Evolutionary conservation across 2,797 vertebrate species (phyloP), one percentile per base, ranked within the genome.

Genomic region (Selene dorsalis): DNA sequence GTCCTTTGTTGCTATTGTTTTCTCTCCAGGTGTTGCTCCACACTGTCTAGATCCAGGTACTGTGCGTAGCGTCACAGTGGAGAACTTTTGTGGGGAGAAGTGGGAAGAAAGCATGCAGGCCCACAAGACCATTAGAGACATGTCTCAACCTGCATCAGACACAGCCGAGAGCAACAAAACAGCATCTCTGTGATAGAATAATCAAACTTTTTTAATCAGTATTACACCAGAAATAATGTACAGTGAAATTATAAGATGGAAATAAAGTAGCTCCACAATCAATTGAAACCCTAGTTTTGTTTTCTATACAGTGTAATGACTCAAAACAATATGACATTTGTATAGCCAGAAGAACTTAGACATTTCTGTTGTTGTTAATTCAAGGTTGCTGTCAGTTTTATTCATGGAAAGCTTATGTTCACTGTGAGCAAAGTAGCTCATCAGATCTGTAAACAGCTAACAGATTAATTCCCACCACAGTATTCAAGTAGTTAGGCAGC

Each of bases 31-130:
- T 62, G 94, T 99, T 2, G 96, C 96, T 32, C 96, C 96, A 0
- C 97, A 99, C 73, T 99, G 97, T 81, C 92, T 99, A 91, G 97
- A 99, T 53, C 95, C 96, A 52, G 98, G 96, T 47, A 97, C 96
- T 0, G 94, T 98, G 71, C 87, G 87, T 78, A 96, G 93, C 24
- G 56, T 96, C 69, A 94, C 90, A 16, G 91, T 95, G n/a, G 96
- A 99, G 90, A 92, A 92, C 0, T 97, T 98, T 89, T 94, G 95
- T 62, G 97, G 98, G 41, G 94, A 96, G 43, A 95, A 96, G 3
- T 99, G 97, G 97, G 97, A 99, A 79, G 96, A 96, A 80, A 96
- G 95, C 75, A 92, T 99, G 90, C 87, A 94, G 79, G 94, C 95
- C 73, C 96, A 98, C 56, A 93, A 94, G 85, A 96, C 84, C 82